Conservation (phyloP, 2,888 invertebrate genomes). For the Mesorhabditis spiculigera region DNA sequence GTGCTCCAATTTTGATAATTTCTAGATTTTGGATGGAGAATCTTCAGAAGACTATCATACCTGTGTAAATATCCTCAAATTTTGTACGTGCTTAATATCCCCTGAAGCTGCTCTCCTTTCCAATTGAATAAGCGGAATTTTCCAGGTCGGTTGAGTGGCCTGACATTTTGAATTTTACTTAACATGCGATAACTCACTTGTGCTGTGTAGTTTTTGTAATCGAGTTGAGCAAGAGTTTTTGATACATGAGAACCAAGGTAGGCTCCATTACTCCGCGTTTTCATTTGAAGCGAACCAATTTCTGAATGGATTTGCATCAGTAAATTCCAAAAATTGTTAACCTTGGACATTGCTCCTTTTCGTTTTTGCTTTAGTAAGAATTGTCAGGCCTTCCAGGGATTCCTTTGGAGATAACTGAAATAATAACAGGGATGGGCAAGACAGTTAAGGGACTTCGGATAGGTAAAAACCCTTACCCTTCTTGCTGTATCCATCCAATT, state of each 20-base stretch:
- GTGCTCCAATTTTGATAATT: neutral
- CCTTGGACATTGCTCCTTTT: constrained; percentile 1
- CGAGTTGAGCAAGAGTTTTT: neutral
- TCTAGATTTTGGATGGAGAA: neutral
- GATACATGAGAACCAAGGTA: too few relatives aligned
- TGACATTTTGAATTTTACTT: neutral
- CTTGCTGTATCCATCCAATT: neutral
- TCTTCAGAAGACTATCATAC: neutral
- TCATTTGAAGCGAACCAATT: too few relatives aligned
- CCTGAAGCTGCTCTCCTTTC: neutral
- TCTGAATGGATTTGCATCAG: too few relatives aligned
- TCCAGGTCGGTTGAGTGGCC: neutral
- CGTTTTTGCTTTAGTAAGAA: neutral
- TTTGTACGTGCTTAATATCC: neutral
- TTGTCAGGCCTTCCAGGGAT: neutral
- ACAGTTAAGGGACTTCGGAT: neutral
- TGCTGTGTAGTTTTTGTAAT: neutral
- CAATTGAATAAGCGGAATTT: neutral
- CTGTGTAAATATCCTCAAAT: neutral
- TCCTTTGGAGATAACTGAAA: neutral
- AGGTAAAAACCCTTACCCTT: neutral
- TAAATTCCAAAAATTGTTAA: neutral
- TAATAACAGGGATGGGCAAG: neutral
- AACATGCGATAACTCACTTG: too few relatives aligned
- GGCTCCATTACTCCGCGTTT: too few relatives aligned